phyloP scores from a whole-genome alignment of 2,113 vertebrate species.

The Rhinogobius similis region DNA sequence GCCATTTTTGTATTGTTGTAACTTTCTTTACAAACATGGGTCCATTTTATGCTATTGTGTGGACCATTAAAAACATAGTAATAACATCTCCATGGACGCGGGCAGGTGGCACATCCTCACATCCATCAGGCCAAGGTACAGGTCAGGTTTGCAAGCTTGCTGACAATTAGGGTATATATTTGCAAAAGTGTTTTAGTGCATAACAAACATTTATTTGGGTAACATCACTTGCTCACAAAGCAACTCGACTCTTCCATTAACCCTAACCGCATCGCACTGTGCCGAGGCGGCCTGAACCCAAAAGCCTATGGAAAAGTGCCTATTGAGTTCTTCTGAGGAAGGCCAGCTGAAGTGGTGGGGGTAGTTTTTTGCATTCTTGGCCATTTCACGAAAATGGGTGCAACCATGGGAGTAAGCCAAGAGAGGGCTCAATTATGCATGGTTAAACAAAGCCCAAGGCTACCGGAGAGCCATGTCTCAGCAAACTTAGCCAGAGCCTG shows the following conservation, averaged over 20 bases:
- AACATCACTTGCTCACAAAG: neutral
- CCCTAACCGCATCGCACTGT: neutral
- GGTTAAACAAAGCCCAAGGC: slow-evolving; percentile 78
- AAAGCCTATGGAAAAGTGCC: slow-evolving; percentile 1
- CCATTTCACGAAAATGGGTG: slow-evolving; percentile 85
- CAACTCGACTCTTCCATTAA: neutral
- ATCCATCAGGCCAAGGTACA: no score
- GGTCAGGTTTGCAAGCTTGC: no score
- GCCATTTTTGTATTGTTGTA: no score
- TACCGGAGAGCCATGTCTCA: slow-evolving; percentile 71
- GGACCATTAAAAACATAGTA: no score
- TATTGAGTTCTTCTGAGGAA: slow-evolving; percentile 75
- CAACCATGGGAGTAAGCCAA: slow-evolving; percentile 82
- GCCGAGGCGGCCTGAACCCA: neutral
- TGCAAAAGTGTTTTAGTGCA: no score
- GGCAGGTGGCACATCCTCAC: no score
- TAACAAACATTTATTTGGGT: no score
- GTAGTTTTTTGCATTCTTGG: slow-evolving; percentile 81
- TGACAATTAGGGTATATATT: no score
- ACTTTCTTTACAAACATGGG: no score
- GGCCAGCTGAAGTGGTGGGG: slow-evolving; percentile 72
- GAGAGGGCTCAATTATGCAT: slow-evolving; percentile 80
- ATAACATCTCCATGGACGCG: no score
- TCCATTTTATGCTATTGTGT: no score
- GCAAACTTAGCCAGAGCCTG: slow-evolving; percentile 54